Evolutionary conservation across 2,888 invertebrate species (phyloP), one percentile per base, ranked within the genome.

Genomic region (Drosophila dives): DNA sequence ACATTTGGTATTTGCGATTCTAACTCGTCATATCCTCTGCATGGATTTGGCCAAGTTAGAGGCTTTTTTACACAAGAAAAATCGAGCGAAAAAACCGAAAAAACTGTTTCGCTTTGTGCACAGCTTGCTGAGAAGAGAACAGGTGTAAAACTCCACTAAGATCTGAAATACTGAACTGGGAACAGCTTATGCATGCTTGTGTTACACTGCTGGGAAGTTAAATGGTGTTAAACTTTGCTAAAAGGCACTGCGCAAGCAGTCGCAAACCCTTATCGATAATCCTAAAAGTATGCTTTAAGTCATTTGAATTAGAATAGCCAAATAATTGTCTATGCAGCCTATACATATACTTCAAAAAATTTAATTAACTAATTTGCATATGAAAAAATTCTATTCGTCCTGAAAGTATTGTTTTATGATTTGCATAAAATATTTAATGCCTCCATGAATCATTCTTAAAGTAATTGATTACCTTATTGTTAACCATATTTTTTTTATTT

Each of bases 301-400:
- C 2, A 23, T 23, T 23, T 23, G 26, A 45, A 23, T 8, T 23
- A 15, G 1, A 2, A 0, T 15, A 23, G 15, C 15, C 3, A 23
- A 15, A 15, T 8, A 7, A 15, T 45, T 45, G 15, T 8, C 15
- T 23, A 15, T 23, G 15, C 8, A 15, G 23, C 45, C 8, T 23
- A 23, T 15, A 7, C 0, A 15, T 15, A 8, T 15, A 1, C 45
- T 2, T 4, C 10, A 45, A 2, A 4, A 2, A 1, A 15, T 2
- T 8, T 45, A 3, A 7, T 23, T 15, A 12, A 20, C 1, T 23
- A 23, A 45, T 20, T 3, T 23, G 2, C 12, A 7, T 29, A 29
- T 29, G 0, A 15, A 4, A 8, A 15, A 45, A 45, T 8, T 15
- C 8, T 8, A 23, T 15, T 23, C 4, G 15, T 45, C 45, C 45